These are phyloP conservation scores for Cheilosia soror DNA, from an alignment of 2,888 invertebrate genomes.

Conservation along the genomic window DNA sequence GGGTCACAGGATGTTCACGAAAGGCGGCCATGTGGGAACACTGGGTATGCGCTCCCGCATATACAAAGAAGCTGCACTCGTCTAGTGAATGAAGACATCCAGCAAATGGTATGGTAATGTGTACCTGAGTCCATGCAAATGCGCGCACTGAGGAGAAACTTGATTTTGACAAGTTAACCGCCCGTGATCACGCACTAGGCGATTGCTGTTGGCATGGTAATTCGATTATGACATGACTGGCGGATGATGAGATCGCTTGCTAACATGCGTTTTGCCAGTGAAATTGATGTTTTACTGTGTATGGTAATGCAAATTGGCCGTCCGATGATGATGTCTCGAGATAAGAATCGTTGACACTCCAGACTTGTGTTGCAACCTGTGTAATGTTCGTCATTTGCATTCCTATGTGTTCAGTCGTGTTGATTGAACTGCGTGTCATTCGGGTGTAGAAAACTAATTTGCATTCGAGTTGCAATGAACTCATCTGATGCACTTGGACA, in stretches of 20 bases:
- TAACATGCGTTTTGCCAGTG: constrained; percentile 64
- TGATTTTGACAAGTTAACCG: constrained; percentile 69
- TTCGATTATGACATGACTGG: constrained; percentile 52
- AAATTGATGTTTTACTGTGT: constrained; percentile 66
- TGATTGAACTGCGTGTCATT: constrained; percentile 33
- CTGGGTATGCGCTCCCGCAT: background rate
- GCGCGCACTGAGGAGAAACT: constrained; percentile 42
- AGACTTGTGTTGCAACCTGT: constrained; percentile 41
- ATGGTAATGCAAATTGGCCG: constrained; percentile 58
- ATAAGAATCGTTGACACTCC: constrained; percentile 67
- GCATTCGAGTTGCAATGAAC: background rate
- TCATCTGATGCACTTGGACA: constrained; percentile 9
- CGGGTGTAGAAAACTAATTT: background rate
- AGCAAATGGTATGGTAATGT: constrained; percentile 26
- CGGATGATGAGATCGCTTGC: constrained; percentile 30
- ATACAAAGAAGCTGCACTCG: background rate
- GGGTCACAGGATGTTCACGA: constrained; percentile 25
- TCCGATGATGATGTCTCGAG: constrained; percentile 62
- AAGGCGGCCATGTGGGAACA: constrained; percentile 9
- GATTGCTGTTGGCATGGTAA: constrained; percentile 26
- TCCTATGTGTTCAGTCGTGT: constrained; percentile 43
- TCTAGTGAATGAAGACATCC: constrained; percentile 54
- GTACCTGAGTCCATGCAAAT: constrained; percentile 43
- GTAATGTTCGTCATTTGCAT: constrained; percentile 35
- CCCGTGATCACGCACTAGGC: constrained; percentile 64